Evolutionary conservation across 1,140 invertebrate genomes (phyloP).

Genomic region (Sycophila sp.): DNA sequence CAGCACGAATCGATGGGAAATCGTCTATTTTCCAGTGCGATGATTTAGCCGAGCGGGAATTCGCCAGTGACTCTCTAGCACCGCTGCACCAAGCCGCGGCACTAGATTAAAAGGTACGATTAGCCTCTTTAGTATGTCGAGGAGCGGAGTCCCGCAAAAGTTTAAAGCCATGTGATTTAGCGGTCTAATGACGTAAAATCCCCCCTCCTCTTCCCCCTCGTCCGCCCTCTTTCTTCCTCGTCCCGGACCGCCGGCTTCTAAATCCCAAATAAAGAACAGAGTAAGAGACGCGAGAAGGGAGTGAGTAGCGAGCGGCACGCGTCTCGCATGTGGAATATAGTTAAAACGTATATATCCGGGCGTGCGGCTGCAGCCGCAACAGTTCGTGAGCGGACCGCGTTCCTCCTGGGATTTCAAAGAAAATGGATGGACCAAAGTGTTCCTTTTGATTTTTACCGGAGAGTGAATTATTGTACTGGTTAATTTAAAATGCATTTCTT

Average conservation of each 20-base stretch:
- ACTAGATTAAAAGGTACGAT: slow-evolving; percentile 24
- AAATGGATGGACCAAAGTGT: too few species aligned
- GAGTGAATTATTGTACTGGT: too few species aligned
- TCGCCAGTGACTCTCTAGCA: not conserved
- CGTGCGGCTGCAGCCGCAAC: not conserved
- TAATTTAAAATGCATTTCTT: too few species aligned
- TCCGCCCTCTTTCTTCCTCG: too few species aligned
- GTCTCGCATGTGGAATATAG: slow-evolving; percentile 32
- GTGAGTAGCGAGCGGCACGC: not conserved
- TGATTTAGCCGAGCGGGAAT: not conserved
- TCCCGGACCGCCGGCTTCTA: not conserved
- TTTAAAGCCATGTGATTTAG: slow-evolving; percentile 35
- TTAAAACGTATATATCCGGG: slow-evolving; percentile 8
- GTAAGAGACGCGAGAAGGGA: not conserved
- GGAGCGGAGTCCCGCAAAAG: not conserved
- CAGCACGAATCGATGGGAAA: slow-evolving; percentile 5
- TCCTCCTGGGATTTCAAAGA: too few species aligned
- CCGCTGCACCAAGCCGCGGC: too few species aligned
- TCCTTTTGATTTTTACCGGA: too few species aligned
- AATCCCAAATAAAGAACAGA: slow-evolving; percentile 28
- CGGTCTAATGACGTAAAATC: slow-evolving; percentile 29
- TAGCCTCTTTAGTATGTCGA: slow-evolving; percentile 23
- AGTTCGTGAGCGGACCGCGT: not conserved
- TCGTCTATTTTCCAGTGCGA: slow-evolving; percentile 1
- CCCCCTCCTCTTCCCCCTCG: too few species aligned